Conservation (phyloP, 92 coral and sea anemone species). For the Porites evermanni region DNA sequence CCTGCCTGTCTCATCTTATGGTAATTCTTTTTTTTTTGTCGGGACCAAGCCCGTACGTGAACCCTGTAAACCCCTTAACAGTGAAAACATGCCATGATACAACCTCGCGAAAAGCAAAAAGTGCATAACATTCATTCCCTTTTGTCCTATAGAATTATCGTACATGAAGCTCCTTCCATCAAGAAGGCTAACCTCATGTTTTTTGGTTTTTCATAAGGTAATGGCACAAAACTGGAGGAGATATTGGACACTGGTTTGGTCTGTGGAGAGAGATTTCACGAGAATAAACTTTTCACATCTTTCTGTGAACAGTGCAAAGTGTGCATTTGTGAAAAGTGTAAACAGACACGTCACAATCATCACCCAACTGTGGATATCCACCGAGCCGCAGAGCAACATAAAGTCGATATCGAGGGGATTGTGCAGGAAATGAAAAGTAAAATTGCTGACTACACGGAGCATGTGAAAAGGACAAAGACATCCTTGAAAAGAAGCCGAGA, state of each 20-base stretch:
- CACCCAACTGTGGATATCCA: neutral
- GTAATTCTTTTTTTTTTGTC: too few relatives aligned
- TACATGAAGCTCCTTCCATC: too few relatives aligned
- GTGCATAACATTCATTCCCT: too few relatives aligned
- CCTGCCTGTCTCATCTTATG: too few relatives aligned
- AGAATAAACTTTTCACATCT: neutral
- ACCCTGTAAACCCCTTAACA: too few relatives aligned
- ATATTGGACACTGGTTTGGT: neutral
- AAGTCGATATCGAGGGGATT: neutral
- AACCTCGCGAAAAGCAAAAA: too few relatives aligned
- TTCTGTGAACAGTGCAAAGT: conserved; percentile 34
- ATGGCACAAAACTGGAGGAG: neutral
- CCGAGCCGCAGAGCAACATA: neutral
- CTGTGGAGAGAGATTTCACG: conserved; percentile 5
- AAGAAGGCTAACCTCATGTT: too few relatives aligned
- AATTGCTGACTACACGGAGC: neutral
- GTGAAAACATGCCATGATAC: too few relatives aligned
- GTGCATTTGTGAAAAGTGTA: conserved; percentile 10
- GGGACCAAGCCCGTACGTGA: too few relatives aligned
- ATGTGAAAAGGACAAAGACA: neutral
- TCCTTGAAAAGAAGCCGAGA: neutral
- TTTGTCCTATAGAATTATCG: too few relatives aligned
- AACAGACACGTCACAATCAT: neutral
- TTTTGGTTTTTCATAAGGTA: too few relatives aligned
- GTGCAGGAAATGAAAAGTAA: neutral